Percentiles rank a stretch among this genome's conserved stretches.
Conservation (phyloP, 2,113 vertebrate species). For the Labeo rohita region DNA sequence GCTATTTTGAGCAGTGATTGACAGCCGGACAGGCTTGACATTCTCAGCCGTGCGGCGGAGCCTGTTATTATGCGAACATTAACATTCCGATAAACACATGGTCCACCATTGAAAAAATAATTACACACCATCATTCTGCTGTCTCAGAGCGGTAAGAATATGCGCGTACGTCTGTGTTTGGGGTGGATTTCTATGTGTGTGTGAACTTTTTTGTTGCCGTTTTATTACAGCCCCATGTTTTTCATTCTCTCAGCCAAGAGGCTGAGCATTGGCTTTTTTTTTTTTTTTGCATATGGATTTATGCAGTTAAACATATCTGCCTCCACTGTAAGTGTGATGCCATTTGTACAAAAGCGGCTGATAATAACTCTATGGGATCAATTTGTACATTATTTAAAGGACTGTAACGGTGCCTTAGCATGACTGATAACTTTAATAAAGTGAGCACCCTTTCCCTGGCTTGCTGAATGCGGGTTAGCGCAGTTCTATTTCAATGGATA, state of each 20-base stretch:
- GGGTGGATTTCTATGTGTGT: constrained; percentile 20
- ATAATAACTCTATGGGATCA: constrained; percentile 28
- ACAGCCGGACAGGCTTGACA: constrained; percentile 90
- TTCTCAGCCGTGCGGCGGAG: constrained; percentile 84
- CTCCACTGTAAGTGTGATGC: neutral
- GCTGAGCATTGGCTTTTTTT: neutral
- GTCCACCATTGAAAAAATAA: constrained; percentile 91
- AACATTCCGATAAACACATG: constrained; percentile 99
- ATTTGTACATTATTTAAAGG: constrained; percentile 41
- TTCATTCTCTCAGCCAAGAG: neutral
- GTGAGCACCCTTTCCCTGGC: neutral
- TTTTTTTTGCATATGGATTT: constrained; percentile 6
- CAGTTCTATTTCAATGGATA: constrained; percentile 21
- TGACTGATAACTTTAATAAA: constrained; percentile 40
- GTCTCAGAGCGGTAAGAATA: constrained; percentile 75
- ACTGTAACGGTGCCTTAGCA: constrained; percentile 13
- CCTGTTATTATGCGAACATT: constrained; percentile 99
- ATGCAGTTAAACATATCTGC: neutral
- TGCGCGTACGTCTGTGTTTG: constrained; percentile 39
- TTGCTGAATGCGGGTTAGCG: neutral
- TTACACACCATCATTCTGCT: constrained; percentile 91
- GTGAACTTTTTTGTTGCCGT: neutral
- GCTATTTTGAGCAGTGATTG: constrained; percentile 93
- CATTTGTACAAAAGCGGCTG: constrained; percentile 2
- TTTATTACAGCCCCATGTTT: neutral